Conservation (phyloP, 2,113 vertebrate species). For the Guaruba guarouba region DNA sequence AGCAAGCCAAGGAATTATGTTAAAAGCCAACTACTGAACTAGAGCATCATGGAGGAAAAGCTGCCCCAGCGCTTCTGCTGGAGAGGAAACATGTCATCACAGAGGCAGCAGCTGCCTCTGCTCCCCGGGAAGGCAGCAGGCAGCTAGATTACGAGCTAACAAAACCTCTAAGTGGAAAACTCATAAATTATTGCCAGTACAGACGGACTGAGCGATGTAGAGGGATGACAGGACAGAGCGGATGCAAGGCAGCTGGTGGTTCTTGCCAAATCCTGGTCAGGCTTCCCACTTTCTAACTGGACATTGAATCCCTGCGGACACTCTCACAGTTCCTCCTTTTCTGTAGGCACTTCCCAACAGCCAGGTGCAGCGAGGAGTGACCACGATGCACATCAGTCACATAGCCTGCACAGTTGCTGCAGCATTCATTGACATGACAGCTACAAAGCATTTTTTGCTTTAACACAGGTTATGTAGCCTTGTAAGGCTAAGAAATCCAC, state of each 20-base stretch:
- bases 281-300: background rate
- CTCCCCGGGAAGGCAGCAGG: background rate
- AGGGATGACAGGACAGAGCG: background rate
- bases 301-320: background rate
- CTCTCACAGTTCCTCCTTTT: background rate
- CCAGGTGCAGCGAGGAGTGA: rapidly evolving
- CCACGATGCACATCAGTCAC: rapidly evolving
- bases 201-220: background rate
- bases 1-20: background rate
- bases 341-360: background rate
- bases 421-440: rapidly evolving
- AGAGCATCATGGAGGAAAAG: background rate
- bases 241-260: background rate
- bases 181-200: background rate
- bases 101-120: background rate
- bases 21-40: background rate
- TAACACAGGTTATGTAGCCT: background rate
- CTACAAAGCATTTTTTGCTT: background rate
- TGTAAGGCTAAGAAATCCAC: background rate
- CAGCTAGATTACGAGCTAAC: background rate
- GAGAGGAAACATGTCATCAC: background rate
- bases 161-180: constrained; percentile 27
- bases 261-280: background rate
- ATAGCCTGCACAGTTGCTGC: background rate
- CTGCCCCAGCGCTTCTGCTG: background rate